Evolutionary conservation across 2,797 vertebrate species (phyloP), one percentile per base, ranked within the genome.

Genomic region (Tolypeutes matacus): DNA sequence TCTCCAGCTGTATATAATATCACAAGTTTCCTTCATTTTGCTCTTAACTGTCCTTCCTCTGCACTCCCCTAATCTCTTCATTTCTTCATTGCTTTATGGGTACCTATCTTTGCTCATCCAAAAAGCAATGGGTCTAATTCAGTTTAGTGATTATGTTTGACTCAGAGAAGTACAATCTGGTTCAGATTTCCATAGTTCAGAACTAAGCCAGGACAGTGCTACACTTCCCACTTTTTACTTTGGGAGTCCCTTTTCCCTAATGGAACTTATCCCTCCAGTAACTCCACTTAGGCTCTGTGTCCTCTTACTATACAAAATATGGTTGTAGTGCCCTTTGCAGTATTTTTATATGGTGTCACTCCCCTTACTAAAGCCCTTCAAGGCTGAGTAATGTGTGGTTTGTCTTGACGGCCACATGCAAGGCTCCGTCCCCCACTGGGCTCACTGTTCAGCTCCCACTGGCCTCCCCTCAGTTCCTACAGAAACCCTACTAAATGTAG

Each of bases 171-270:
- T 73, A 64, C 69, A 81, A 81, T 29, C 49, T 27, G 85, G 17
- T 69, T 96, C 69, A 89, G 67, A 39, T 46, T 95, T 89, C 80
- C 36, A 25, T 36, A 80, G 25, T 69, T 89, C 83, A 84, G 64
- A 75, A 93, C 11, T 29, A 76, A 91, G 3, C 17, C 27, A 51
- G 21, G 27, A 70, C 90, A 72, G 36, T 53, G 10, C 4, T 65
- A 53, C 2, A 2, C 46, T 73, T 91, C 39, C 29, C 9, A 64
- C 9, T 75, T 93, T 82, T 60, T 56, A 83, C 42, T 51, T 87
- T 23, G 4, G 39, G 29, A 69, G 72, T 93, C 25, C 5, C 17
- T 91, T 95, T 78, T 76, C 73, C 76, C 9, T 53, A n/a, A 0
- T 7, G 46, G 8, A 86, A 95, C 15, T 18, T 14, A 29, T 77